Percentiles rank a stretch among this genome's conserved stretches.
Conservation (phyloP, 1,140 invertebrate genomes). For the Mamestra configurata region DNA sequence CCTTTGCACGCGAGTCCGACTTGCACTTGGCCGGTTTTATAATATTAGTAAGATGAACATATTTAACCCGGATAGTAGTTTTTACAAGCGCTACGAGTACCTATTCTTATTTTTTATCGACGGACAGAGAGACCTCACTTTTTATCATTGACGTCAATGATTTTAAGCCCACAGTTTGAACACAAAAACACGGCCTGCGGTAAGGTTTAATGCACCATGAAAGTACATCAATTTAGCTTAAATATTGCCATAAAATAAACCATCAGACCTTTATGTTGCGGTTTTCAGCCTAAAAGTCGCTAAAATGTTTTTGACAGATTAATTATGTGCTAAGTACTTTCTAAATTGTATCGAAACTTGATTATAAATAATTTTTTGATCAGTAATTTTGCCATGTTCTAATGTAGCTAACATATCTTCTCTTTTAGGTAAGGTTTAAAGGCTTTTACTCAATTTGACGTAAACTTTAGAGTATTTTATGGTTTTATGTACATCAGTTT, state of each 20-base stretch:
- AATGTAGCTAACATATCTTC: not conserved
- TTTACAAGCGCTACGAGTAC: no score
- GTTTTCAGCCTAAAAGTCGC: slow-evolving; percentile 1
- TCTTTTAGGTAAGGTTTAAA: no score
- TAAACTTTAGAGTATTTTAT: no score
- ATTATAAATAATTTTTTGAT: not conserved
- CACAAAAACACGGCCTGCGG: not conserved
- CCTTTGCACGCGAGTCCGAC: no score
- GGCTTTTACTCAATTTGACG: no score
- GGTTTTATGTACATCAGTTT: no score
- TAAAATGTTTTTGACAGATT: slow-evolving; percentile 35
- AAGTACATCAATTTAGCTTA: slow-evolving; percentile 10
- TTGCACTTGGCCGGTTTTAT: no score
- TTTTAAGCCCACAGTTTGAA: not conserved
- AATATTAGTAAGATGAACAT: no score
- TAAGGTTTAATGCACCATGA: not conserved
- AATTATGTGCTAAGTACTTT: slow-evolving; percentile 22
- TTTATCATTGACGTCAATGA: not conserved
- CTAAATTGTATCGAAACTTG: slow-evolving; percentile 2
- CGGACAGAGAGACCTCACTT: not conserved
- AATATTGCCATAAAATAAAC: not conserved
- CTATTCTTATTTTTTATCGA: no score
- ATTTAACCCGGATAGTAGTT: no score
- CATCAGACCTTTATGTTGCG: not conserved
- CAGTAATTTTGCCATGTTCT: no score